phyloP scores from a whole-genome alignment of 2,113 vertebrate genomes.

The Scolopax mira region DNA sequence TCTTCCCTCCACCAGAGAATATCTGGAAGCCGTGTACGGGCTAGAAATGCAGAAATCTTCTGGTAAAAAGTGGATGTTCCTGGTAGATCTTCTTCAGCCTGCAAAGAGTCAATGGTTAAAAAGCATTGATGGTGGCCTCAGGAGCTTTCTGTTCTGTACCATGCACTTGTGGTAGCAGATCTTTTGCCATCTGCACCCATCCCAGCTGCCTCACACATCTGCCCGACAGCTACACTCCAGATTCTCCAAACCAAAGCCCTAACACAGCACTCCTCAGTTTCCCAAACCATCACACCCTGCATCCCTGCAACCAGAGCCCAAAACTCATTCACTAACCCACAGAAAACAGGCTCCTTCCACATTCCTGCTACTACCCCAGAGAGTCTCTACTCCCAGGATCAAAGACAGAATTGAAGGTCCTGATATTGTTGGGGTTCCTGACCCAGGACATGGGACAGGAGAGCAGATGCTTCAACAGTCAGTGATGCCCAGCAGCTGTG shows the following conservation, averaged over 20 bases:
- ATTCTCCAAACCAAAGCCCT: neutral
- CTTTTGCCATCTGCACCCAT: neutral
- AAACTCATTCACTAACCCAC: neutral
- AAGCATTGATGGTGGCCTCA: neutral
- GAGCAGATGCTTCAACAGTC: neutral
- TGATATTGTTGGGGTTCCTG: neutral
- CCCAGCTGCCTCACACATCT: neutral
- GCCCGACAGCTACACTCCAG: neutral
- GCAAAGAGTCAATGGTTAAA: neutral
- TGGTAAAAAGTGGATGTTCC: conserved; percentile 46
- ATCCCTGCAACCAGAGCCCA: neutral
- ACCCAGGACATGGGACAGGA: neutral
- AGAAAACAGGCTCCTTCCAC: neutral
- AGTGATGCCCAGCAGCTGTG: neutral
- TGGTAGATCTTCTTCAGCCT: conserved; percentile 44
- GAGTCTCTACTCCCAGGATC: neutral
- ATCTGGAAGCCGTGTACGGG: conserved; percentile 35
- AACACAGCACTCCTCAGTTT: neutral
- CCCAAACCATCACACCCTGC: neutral
- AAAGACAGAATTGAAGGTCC: neutral
- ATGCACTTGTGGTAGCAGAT: neutral
- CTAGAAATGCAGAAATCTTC: conserved; percentile 64
- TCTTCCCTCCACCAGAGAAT: conserved; percentile 64
- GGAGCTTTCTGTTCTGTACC: neutral
- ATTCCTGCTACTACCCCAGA: neutral